Evolutionary conservation across 2,888 invertebrate genomes (phyloP), one percentile per base, ranked within the genome.

Genomic region (Tiliacea aurago): DNA sequence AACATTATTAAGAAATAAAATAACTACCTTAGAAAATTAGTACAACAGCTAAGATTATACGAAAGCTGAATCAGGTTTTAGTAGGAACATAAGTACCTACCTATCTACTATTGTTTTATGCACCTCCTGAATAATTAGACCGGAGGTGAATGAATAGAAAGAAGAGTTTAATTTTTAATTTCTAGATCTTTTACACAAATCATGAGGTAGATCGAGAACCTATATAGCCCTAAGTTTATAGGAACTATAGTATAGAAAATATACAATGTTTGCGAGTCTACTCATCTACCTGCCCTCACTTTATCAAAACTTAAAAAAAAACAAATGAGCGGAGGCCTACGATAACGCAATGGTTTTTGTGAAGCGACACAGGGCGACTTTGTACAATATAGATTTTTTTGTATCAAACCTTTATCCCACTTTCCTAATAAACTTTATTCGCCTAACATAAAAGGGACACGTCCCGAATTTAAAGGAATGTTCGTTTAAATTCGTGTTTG

Each of bases 361-460:
- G 90, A 90, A 94, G 93, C 94, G 95, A 94, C 94, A 93, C 91
- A 92, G 80, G 90, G 92, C 94, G 94, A 95, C 95, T 94, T 95
- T 94, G 94, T 91, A 93, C 91, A 94, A 92, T 93, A 90, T 89
- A 84, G 78, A 84, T 94, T 95, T 95, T 37, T 96, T 95, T 95
- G 91, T 93, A 88, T 90, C 86, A 92, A 93, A 94, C 94, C 93
- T 93, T 94, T 94, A 94, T 94, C 90, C 94, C 89, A 93, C 92
- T 95, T 94, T 94, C 91, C 89, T 91, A 92, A 96, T 96, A 95
- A 96, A 96, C 90, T 96, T 96, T 95, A 96, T 96, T 95, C 93
- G 94, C 92, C 86, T 90, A 81, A 84, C 84, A 84, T 86, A 90
- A 91, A 91, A 81, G 84, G 62, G 88, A 91, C 77, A 64, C 74